Conservation (phyloP, 2,888 invertebrate genomes). For the Mythimna vitellina region DNA sequence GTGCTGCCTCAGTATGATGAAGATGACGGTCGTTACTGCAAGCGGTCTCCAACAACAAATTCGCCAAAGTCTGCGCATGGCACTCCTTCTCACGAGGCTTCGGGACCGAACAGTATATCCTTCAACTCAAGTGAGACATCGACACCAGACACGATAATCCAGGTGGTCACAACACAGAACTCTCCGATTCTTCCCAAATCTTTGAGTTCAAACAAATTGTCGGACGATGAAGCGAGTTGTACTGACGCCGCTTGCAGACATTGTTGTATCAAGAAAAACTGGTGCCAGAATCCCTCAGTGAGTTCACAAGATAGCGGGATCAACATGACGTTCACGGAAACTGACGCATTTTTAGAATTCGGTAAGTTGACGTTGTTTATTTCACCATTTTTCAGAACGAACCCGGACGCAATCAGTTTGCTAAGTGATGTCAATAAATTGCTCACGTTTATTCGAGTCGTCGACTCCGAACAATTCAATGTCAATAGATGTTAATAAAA, state of each 20-base stretch:
- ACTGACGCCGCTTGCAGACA: constrained; percentile 86
- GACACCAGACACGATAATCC: constrained; percentile 88
- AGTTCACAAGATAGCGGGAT: constrained; percentile 95
- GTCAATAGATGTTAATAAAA: constrained; percentile 47
- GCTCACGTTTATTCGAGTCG: constrained; percentile 40
- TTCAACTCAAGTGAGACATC: constrained; percentile 90
- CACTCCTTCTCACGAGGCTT: constrained; percentile 85
- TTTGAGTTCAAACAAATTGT: constrained; percentile 89
- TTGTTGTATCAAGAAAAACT: constrained; percentile 89
- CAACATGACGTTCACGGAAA: constrained; percentile 93
- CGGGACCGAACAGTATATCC: constrained; percentile 86
- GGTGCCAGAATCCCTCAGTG: constrained; percentile 92
- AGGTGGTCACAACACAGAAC: constrained; percentile 84
- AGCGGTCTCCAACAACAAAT: constrained; percentile 77
- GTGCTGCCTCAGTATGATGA: constrained; percentile 83
- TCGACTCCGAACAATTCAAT: constrained; percentile 46
- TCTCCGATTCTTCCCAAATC: constrained; percentile 88
- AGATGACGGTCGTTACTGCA: constrained; percentile 77
- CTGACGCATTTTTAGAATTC: constrained; percentile 90
- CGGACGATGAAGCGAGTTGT: constrained; percentile 90
- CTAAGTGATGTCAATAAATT: constrained; percentile 38
- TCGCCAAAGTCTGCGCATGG: constrained; percentile 86
- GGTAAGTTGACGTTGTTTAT: constrained; percentile 75
- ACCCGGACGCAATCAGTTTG: constrained; percentile 36
- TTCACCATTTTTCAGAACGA: constrained; percentile 10